Evolutionary conservation across 2,113 vertebrate species (phyloP), one percentile per base, ranked within the genome.

Genomic region (Chionomys nivalis): DNA sequence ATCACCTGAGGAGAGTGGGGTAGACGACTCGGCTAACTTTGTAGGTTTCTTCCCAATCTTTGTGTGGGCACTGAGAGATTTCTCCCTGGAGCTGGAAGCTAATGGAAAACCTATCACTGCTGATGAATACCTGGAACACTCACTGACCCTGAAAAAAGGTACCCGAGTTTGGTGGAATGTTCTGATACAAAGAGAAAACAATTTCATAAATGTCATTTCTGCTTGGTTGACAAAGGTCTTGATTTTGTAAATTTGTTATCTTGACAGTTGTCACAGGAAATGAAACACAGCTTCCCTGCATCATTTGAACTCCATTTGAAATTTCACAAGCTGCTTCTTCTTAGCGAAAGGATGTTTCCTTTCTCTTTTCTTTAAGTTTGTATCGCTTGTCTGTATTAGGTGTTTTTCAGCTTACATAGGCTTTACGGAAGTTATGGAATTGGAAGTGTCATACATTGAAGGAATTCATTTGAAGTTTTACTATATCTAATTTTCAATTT

Each of bases 11-110:
- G 6, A 2, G 4, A 91, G 72, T 5, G 85, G 44, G 0, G 4
- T 5, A 33, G 94, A 98, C 0, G 96, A 97, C 4, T 94, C 97
- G 2, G 96, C 90, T 0, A 94, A 98, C 31, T 98, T 98, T 31
- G 49, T 97, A 39, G 90, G 94, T 26, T 98, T 98, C 90, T 98
- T 98, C 63, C 98, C 98, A 0, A 89, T 77, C 9, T 98, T 98
- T 4, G 87, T 98, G 61, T 98, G 98, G 98, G 89, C 97, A 0
- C 96, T 98, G 36, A 96, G 98, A 73, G 98, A 99, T 93, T 98
- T 99, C 89, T 88, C 91, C 0, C 94, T 98, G 42, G 4, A 96
- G 0, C 87, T 98, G 44, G 47, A 97, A 79, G 5, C 23, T n/a
- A 8, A 98, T 42, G 98, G 97, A 28, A 0, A 93, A 36, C 0